Percentiles rank a stretch among this genome's conserved stretches.
Evolutionary conservation across 2,797 vertebrate species (phyloP).

Genomic region (Fratercula arctica): DNA sequence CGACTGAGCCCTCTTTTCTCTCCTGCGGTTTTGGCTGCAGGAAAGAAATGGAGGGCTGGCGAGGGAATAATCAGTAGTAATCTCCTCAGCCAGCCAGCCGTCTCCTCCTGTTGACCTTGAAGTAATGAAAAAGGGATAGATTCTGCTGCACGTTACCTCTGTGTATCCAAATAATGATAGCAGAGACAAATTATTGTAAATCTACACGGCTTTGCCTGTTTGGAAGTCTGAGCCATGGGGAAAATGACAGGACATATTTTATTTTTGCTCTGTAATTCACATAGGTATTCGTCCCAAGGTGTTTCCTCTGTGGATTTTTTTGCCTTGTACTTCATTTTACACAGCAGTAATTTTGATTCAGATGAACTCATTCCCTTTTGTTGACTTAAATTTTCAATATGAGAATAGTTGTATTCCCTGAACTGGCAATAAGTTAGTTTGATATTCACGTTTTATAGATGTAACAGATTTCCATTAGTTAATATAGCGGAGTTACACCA

Average conservation of each 20-base stretch:
- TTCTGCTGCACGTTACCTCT: background rate
- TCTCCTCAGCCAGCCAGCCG: background rate
- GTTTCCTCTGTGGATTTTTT: background rate
- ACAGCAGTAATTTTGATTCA: conserved; percentile 15
- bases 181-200: background rate
- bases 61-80: background rate
- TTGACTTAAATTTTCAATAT: conserved; percentile 2
- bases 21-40: background rate
- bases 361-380: background rate
- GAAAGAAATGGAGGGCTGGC: background rate
- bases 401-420: background rate
- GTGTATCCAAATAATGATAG: background rate
- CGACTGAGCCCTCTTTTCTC: background rate
- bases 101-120: conserved; percentile 30
- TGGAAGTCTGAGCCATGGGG: background rate
- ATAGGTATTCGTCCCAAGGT: background rate
- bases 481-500: background rate
- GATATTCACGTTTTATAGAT: background rate
- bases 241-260: background rate
- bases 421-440: background rate
- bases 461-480: background rate
- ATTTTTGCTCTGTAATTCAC: background rate
- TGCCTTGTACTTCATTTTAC: background rate
- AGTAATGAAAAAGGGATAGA: conserved; percentile 1
- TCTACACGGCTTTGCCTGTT: background rate